These are phyloP conservation scores for Gopherus flavomarginatus DNA, from an alignment of 2,113 vertebrate species.

Conservation along the genomic window DNA sequence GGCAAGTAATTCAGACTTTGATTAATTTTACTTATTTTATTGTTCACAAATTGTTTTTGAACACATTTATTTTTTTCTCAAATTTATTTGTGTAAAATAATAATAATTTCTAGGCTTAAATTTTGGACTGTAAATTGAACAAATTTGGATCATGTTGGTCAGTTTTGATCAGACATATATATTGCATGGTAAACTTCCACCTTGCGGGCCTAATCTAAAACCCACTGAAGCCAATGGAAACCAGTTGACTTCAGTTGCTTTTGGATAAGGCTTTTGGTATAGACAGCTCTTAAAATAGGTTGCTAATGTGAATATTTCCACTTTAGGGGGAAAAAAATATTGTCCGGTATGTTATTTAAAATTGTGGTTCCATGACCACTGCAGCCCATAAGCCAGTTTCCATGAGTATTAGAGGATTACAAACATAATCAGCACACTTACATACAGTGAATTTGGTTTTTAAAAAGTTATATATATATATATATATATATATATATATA, in stretches of 20 bases:
- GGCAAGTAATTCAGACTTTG: neutral
- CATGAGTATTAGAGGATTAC: neutral
- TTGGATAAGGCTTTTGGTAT: neutral
- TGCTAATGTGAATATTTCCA: neutral
- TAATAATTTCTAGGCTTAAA: neutral
- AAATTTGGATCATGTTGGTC: neutral
- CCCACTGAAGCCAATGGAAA: neutral
- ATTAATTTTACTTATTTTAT: neutral
- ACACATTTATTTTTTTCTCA: neutral
- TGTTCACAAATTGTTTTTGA: neutral
- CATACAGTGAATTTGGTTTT: neutral
- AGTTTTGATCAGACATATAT: neutral
- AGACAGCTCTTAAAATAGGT: neutral
- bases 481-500: too few relatives aligned
- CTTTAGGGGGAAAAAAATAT: rapidly evolving
- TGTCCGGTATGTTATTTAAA: neutral
- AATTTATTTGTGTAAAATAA: neutral
- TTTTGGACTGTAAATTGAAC: neutral
- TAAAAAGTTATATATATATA: neutral
- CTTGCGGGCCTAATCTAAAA: rapidly evolving
- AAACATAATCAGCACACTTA: neutral
- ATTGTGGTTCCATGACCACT: neutral
- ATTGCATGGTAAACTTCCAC: neutral
- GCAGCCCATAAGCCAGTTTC: neutral
- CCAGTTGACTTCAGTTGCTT: neutral